Evolutionary conservation across 2,113 vertebrate species (phyloP).

Genomic region (Cygnus buccinator): DNA sequence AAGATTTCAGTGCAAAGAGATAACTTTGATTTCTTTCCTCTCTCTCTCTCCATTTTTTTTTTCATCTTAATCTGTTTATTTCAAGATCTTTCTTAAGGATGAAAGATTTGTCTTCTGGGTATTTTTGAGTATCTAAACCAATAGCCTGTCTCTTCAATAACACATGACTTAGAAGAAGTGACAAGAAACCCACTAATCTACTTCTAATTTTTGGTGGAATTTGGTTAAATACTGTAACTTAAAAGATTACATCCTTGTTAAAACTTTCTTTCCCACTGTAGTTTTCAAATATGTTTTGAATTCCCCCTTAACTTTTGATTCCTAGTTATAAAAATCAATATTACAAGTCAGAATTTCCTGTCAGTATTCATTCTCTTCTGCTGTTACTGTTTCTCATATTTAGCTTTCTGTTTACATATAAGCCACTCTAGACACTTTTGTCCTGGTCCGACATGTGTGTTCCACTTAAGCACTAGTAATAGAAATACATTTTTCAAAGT

Average conservation of each 20-base stretch:
- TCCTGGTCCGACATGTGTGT: not conserved
- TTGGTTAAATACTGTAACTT: not conserved
- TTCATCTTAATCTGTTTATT: not conserved
- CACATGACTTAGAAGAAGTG: not conserved
- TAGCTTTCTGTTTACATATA: not conserved
- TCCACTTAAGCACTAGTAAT: not conserved
- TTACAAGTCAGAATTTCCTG: not conserved
- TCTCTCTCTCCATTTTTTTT: fast-evolving
- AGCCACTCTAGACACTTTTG: not conserved
- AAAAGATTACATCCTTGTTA: not conserved
- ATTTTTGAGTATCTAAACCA: not conserved
- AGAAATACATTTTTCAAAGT: not conserved
- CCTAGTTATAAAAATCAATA: not conserved
- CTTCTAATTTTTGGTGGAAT: not conserved
- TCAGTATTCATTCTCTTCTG: not conserved
- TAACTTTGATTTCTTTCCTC: not conserved
- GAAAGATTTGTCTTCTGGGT: not conserved
- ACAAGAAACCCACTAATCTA: not conserved
- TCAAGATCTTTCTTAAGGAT: not conserved
- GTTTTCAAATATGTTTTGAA: not conserved
- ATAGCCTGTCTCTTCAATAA: not conserved
- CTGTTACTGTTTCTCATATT: not conserved
- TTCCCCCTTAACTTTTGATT: not conserved
- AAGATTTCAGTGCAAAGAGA: not conserved
- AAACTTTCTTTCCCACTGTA: not conserved